Evolutionary conservation across 1,140 invertebrate genomes (phyloP).

Genomic region (Aphaenogaster ashmeadi): DNA sequence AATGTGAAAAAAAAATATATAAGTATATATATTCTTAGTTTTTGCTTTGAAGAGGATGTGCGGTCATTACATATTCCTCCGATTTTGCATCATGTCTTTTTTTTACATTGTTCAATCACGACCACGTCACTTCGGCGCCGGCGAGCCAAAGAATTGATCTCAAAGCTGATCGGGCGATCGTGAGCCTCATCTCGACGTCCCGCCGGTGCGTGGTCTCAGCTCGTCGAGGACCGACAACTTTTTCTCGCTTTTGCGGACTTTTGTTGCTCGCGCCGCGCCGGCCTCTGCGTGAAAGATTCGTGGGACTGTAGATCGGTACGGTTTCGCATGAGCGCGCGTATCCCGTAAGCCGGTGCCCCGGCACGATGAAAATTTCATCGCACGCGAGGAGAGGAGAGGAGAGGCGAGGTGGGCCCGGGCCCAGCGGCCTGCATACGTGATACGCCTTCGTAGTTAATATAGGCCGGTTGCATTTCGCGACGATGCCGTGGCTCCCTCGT

Average conservation of each 20-base stretch:
- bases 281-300: conserved; percentile 66
- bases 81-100: conserved; percentile 22
- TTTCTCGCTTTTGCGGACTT: conserved; percentile 72
- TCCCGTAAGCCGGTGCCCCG: conserved; percentile 57
- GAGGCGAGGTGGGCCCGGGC: conserved; percentile 74
- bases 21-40: not conserved
- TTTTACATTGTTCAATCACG: conserved; percentile 34
- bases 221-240: conserved; percentile 70
- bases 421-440: conserved; percentile 81
- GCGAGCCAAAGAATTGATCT: conserved; percentile 63
- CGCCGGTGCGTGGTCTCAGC: conserved; percentile 17
- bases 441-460: conserved; percentile 81
- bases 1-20: not conserved
- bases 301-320: conserved; percentile 71
- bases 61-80: not conserved
- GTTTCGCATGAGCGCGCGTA: conserved; percentile 72
- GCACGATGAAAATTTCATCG: conserved; percentile 79
- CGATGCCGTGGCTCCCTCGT: conserved; percentile 54
- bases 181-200: conserved; percentile 50
- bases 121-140: not conserved
- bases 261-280: conserved; percentile 68
- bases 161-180: conserved; percentile 43
- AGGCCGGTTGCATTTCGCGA: conserved; percentile 78
- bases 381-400: conserved; percentile 73
- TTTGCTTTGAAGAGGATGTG: not conserved